Evolutionary conservation across 2,113 vertebrate genomes (phyloP), one percentile per base, ranked within the genome.

Genomic region (Amphiprion ocellaris): DNA sequence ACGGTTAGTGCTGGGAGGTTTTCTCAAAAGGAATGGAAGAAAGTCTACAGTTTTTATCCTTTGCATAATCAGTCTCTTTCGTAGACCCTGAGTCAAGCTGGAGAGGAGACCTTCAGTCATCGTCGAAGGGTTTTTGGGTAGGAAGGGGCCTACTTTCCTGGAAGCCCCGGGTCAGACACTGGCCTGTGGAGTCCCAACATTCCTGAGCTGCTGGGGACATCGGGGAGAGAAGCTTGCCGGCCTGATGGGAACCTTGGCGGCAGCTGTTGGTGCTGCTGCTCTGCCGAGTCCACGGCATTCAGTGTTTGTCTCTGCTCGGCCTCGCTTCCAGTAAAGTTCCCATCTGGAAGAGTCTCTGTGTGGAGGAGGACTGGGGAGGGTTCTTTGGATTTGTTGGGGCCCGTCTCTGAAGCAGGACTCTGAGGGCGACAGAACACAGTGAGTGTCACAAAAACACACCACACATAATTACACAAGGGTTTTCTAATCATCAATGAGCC

Each of bases 21-120:
- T 75, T 26, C 84, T 66, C 14, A 71, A 83, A 95, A 93, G 93
- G 94, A 95, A 96, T 96, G 96, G 96, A 92, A 93, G 88, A 96
- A 96, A 96, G 95, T 96, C 95, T 96, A 96, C 95, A 97, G 95
- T 96, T 87, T 81, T 88, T 81, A 90, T 81, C 85, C 81, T 87
- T 91, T 92, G 91, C 91, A 92, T 92, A 92, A 90, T 87, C 87
- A 89, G 88, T 90, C 90, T 91, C 90, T 77, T 95, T 95, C 96
- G 94, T 96, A 96, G 95, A 95, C 97, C 97, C 97, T 98, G 97
- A 99, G 97, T 98, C 97, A 95, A 97, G 94, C 96, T 96, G 95
- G 94, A 90, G 94, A 97, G 85, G 74, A 71, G 94, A 96, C 93
- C 92, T 58, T 86, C 84, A 49, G 79, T 72, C 69, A 91, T 90